A percentile compares a stretch with the other conserved stretches of the same genome.
These are phyloP conservation scores for Chionomys nivalis DNA, from an alignment of 2,113 vertebrate genomes.

Conservation along the genomic window DNA sequence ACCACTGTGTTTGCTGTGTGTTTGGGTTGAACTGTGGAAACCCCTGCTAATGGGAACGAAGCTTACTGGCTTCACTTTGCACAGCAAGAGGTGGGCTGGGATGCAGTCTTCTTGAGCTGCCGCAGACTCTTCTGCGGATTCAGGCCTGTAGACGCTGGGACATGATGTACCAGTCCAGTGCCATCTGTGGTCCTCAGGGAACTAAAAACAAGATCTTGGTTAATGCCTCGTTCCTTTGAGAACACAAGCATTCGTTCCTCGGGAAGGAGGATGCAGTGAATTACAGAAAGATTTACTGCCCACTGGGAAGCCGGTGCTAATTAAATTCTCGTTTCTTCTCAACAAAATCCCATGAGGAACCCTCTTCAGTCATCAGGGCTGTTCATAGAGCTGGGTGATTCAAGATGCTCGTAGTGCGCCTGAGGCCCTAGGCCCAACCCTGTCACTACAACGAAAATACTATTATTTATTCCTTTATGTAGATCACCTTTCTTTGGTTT, in stretches of 20 bases:
- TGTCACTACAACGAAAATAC: neutral
- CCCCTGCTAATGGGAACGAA: neutral
- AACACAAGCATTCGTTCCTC: neutral
- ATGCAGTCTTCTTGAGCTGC: neutral
- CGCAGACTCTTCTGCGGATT: neutral
- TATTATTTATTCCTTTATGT: neutral
- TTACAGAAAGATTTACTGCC: slow-evolving; percentile 4
- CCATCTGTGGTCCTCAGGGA: neutral
- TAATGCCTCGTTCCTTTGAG: neutral
- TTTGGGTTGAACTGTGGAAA: neutral
- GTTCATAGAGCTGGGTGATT: neutral
- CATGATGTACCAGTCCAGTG: neutral
- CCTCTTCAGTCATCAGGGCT: neutral
- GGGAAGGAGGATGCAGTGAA: neutral
- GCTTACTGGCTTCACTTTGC: neutral
- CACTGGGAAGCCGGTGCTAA: neutral
- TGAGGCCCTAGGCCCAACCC: neutral
- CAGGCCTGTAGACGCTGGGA: neutral
- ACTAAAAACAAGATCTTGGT: neutral
- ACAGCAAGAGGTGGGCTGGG: neutral
- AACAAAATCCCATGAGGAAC: neutral
- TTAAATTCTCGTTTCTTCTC: slow-evolving; percentile 33
- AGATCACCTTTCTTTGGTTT: neutral
- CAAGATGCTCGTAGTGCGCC: neutral
- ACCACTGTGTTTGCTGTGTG: neutral